Conservation (phyloP, 1,140 invertebrate genomes). For the Cryptotermes secundus region DNA sequence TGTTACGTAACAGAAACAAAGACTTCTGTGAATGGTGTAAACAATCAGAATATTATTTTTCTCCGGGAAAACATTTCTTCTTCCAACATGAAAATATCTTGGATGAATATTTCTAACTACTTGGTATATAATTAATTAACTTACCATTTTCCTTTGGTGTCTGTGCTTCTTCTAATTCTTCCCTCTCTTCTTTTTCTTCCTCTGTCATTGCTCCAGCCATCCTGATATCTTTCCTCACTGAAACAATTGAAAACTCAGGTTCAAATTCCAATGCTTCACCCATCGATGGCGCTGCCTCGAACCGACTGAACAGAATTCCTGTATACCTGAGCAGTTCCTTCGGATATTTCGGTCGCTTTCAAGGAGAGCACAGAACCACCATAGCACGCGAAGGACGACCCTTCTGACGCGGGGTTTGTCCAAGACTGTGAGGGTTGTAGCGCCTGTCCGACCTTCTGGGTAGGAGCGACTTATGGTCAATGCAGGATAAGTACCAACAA, state of each 20-base stretch:
- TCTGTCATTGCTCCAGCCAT: conserved; percentile 1
- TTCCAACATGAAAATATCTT: too few species aligned
- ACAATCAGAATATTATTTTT: too few species aligned
- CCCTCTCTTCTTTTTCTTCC: not conserved
- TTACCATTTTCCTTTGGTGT: not conserved
- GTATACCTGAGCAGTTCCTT: too few species aligned
- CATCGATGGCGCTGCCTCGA: not conserved
- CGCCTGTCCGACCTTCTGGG: not conserved
- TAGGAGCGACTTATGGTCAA: not conserved
- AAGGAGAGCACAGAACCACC: not conserved
- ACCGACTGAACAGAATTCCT: not conserved
- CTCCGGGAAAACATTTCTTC: too few species aligned
- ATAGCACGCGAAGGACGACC: not conserved
- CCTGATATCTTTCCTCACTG: not conserved
- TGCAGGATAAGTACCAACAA: not conserved
- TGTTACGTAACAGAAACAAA: too few species aligned
- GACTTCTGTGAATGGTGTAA: too few species aligned
- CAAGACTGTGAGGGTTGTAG: not conserved
- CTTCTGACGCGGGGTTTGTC: not conserved
- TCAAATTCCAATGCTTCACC: not conserved
- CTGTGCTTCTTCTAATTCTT: not conserved
- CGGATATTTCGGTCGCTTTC: too few species aligned
- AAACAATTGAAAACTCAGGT: not conserved
- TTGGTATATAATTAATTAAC: too few species aligned
- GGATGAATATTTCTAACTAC: too few species aligned